Percentiles rank a stretch among this genome's conserved stretches.
phyloP scores from a whole-genome alignment of 2,113 vertebrate species.

The Cyrtonyx montezumae region DNA sequence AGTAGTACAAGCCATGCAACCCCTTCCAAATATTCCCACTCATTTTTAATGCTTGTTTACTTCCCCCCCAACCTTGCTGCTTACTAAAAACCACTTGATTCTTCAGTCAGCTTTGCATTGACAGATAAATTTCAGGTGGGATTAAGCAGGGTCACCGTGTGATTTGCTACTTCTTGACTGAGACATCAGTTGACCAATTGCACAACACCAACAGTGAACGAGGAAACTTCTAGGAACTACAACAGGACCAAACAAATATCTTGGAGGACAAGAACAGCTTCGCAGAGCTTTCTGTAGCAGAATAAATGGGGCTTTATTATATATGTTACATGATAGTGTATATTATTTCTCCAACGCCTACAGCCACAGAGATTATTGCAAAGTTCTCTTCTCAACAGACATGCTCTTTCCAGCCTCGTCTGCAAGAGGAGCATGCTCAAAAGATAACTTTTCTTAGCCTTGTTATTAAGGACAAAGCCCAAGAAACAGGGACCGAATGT shows the following conservation, averaged over 20 bases:
- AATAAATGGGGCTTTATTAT: neutral
- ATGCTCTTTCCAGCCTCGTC: neutral
- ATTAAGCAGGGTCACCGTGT: neutral
- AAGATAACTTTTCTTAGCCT: neutral
- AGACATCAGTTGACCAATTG: neutral
- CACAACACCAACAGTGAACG: neutral
- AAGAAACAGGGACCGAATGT: neutral
- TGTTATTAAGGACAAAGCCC: neutral
- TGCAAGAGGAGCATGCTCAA: neutral
- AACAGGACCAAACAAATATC: neutral
- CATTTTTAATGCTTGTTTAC: neutral
- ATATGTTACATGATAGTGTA: rapidly evolving
- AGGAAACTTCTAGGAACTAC: neutral
- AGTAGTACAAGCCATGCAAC: neutral
- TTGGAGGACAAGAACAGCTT: neutral
- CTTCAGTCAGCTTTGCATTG: neutral
- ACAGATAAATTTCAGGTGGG: neutral
- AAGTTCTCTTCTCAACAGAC: neutral
- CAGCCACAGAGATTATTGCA: neutral
- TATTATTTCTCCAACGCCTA: neutral
- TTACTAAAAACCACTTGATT: neutral
- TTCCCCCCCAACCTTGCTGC: neutral
- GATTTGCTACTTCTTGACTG: neutral
- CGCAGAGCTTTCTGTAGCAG: neutral
- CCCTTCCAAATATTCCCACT: neutral